Base-by-base conservation (phyloP, 2,113 vertebrate species). In the Electrona antarctica region DNA sequence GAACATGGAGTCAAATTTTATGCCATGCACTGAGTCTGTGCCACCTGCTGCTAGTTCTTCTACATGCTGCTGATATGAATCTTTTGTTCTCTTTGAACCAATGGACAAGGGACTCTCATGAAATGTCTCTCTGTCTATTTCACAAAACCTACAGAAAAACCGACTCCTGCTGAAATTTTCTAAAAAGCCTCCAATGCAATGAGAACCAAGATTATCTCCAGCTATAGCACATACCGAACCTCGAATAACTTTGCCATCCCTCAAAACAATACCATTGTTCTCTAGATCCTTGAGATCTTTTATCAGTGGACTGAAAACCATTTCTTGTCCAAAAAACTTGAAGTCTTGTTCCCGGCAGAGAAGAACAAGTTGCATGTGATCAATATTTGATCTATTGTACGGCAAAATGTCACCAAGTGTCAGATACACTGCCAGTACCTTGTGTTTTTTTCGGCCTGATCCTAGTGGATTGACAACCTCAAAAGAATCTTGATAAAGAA, bases 381-480 rank as follows among this genome's bases (percentile, higher is more conserved):
- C 65, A 67, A 67, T 67, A 13, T 49, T 48, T 69, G 55, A 58
- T 33, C 67, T 69, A 15, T 69, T 69, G n/a, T n/a, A n/a, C n/a
- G 55, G 67, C 67, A 60, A 60, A 21, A 69, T 60, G 28, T 69
- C 48, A 50, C 56, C 64, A 60, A 60, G 57, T 14, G 57, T 69
- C 10, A 60, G 47, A 69, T 69, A 59, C 11, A 67, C 55, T 68
- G 67, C 15, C 55, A 67, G 54, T 11, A 67, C 65, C 64, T 68
- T 68, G 8, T 58, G 33, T 68, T 28, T 68, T 68, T 68, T 68
- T 14, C n/a, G 45, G 46, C 15, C 21, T n/a, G 60, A 72, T 55
- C 60, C 60, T 21, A 72, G n/a, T 13, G 51, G 60, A 64, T 64
- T 72, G 3, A 64, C 69, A 33, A 72, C 60, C 50, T 71, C n/a